These are phyloP conservation scores for Dermatemys mawii DNA, from an alignment of 2,113 vertebrate species.

Conservation along the genomic window DNA sequence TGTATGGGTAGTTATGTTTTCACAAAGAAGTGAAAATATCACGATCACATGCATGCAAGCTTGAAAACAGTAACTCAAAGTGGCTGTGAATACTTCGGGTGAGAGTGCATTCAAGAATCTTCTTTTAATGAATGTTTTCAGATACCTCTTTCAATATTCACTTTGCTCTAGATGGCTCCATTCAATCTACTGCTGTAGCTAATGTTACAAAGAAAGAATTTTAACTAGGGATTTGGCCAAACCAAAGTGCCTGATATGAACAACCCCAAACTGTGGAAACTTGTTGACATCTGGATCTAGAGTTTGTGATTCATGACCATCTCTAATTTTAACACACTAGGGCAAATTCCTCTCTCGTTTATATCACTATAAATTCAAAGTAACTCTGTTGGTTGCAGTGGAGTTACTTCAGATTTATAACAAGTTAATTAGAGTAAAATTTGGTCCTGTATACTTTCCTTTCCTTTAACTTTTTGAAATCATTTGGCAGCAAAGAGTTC, in stretches of 20 bases:
- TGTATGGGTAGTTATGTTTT: background rate
- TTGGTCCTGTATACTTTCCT: background rate
- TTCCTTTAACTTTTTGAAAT: background rate
- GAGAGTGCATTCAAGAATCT: background rate
- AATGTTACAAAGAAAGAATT: background rate
- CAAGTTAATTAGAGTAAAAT: background rate
- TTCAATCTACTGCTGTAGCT: background rate
- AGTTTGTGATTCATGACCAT: background rate
- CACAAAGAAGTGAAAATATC: background rate
- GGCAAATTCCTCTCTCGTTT: background rate
- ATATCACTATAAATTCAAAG: background rate
- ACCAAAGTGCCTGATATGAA: background rate
- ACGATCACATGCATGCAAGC: background rate
- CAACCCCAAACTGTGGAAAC: background rate
- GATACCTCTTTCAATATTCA: background rate
- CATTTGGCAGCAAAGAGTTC: background rate
- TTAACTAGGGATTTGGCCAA: background rate
- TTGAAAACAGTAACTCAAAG: background rate
- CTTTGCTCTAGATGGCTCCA: background rate
- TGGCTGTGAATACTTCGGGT: background rate
- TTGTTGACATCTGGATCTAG: background rate
- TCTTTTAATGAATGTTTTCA: background rate
- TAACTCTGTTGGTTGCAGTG: background rate
- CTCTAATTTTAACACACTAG: background rate
- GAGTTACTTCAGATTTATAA: background rate